Evolutionary conservation across 2,113 vertebrate genomes (phyloP), one percentile per base, ranked within the genome.

Genomic region (Pluvialis apricaria): DNA sequence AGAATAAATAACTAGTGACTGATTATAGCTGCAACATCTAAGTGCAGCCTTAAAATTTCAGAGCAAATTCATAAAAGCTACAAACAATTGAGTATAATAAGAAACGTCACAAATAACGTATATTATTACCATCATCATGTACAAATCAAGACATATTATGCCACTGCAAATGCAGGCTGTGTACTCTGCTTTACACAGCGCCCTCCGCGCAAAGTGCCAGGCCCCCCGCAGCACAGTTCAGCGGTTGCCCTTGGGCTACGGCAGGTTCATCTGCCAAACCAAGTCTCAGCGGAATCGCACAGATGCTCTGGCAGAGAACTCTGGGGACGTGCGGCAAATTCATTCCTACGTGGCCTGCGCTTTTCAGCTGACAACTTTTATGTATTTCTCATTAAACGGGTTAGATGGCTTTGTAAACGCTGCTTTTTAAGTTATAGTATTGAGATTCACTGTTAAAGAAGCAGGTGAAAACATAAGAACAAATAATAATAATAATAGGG

Each of bases 1-100:
- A 88, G 92, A 94, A 73, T 64, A 93, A 94, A 45, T 87, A 82
- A 86, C 61, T 38, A 94, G 69, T 26, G 88, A 62, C 70, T 87
- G 57, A 62, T 90, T 62, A 84, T 13, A 83, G 77, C 83, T 86
- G 52, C 45, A 47, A 45, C 71, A 68, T 54, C 61, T 64, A 91
- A 82, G 82, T 34, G 64, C 82, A 82, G 79, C 61, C 51, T 88
- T 77, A 84, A 82, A 90, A 80, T 69, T 65, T 81, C 88, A 77
- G 55, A 84, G 49, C 52, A 49, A 92, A 89, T 73, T 64, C 57
- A 42, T 9, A 26, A 87, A 92, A 92, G 68, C 55, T 38, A 51
- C 73, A 45, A 65, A 84, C 82, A 90, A 86, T 0, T 18, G 61
- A 90, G 55, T 25, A 16, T 42, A 65, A 72, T 57, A 86, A 91